Percentiles rank a stretch among this genome's conserved stretches.
Evolutionary conservation across 2,797 vertebrate species (phyloP).

Genomic region (Salarias fasciatus): DNA sequence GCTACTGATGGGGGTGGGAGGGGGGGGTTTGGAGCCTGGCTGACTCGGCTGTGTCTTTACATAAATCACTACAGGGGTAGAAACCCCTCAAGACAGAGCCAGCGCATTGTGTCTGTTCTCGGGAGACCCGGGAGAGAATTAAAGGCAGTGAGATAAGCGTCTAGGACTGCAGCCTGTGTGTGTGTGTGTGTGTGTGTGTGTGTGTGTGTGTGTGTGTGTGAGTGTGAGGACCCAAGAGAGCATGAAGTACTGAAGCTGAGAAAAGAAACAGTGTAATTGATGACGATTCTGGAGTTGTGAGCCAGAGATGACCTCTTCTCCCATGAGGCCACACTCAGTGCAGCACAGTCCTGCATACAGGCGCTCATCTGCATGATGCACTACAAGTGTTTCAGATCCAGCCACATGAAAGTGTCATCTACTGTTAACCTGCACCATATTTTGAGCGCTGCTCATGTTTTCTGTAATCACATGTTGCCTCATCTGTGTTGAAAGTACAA

Average conservation of each 20-base stretch:
- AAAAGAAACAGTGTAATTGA: constrained; percentile 61
- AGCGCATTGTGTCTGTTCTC: constrained; percentile 65
- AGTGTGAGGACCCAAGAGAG: constrained; percentile 32
- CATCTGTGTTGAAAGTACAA: too few relatives aligned
- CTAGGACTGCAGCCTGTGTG: constrained; percentile 23
- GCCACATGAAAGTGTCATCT: not conserved
- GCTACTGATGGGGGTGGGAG: constrained; percentile 16
- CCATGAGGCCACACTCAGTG: constrained; percentile 33
- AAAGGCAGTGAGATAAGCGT: constrained; percentile 70
- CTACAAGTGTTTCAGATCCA: not conserved
- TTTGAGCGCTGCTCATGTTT: too few relatives aligned
- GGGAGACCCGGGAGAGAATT: constrained; percentile 58
- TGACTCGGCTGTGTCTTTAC: constrained; percentile 65
- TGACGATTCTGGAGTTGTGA: constrained; percentile 54
- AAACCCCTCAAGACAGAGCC: constrained; percentile 66
- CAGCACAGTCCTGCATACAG: constrained; percentile 28
- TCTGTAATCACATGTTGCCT: too few relatives aligned
- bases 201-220: constrained; percentile 8
- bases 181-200: constrained; percentile 8
- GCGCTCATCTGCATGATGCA: constrained; percentile 21
- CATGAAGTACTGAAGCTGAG: constrained; percentile 54
- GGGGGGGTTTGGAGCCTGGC: constrained; percentile 42
- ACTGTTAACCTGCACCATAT: too few relatives aligned
- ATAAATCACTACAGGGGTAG: constrained; percentile 72
- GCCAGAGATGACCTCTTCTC: constrained; percentile 54